Evolutionary conservation across 2,797 vertebrate genomes (phyloP), one percentile per base, ranked within the genome.

Genomic region (Pempheris klunzingeri): DNA sequence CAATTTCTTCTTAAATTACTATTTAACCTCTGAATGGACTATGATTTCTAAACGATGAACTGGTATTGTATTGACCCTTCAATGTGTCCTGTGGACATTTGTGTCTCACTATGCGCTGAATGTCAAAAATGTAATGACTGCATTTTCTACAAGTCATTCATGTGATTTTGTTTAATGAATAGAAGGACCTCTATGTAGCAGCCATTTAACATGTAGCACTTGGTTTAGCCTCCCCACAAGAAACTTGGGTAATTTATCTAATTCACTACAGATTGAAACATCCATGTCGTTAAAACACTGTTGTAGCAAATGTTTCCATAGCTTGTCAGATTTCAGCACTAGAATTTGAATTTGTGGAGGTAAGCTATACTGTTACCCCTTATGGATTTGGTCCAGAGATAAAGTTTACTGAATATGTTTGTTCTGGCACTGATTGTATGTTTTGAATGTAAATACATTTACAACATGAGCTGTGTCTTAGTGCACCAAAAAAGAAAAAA

Each of bases 31-130:
- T 85, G 63, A 80, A 80, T 77, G 70, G 78, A 88, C 74, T 60
- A 28, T 69, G 24, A 79, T 84, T 78, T 90, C 70, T 83, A 66
- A 89, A 95, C 94, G 88, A 92, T 90, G 88, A 95, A 94, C 94
- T 95, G 84, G 88, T 17, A 87, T 88, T 88, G 82, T 91, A 90
- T 90, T 90, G 85, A 91, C 88, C 91, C 90, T 89, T 88, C 82
- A 73, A 81, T 95, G 87, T 96, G 95, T 95, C 95, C 96, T 91
- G 81, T 95, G 94, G 95, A 96, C 95, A 96, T 93, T 7, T 86
- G 77, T 86, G 67, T 90, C 86, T 87, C 85, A 87, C 87, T 91
- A 75, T 89, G 81, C 79, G 85, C 90, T 93, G 90, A 94, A 92
- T 93, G 93, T 92, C 80, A 84, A 80, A 85, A 81, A 82, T 59